Base-by-base conservation (phyloP, 2,888 invertebrate genomes). In the Phania funesta region DNA sequence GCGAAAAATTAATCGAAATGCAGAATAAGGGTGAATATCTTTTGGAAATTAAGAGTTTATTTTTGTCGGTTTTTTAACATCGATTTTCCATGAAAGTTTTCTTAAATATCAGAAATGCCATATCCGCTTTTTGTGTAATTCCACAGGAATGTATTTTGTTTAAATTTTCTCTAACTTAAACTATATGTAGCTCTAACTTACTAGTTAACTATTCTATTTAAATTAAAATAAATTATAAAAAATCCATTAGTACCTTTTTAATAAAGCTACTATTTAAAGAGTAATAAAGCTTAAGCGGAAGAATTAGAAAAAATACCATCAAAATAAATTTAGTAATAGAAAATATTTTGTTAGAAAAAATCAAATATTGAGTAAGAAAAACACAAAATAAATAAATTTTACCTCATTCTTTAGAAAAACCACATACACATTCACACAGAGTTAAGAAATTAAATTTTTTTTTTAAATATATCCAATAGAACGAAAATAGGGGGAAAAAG, bases 371-470 rank as follows among this genome's bases (percentile, higher is more conserved):
- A 32, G 41, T 22, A 29, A 50, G 3, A 6, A 67, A 70, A 35
- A 58, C 29, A 54, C 13, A 76, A 60, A 41, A 60, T 29, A 65
- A 71, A 67, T 65, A 75, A 77, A 68, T 64, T 68, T 83, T 83
- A 83, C 83, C 83, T 83, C 83, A 80, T 83, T 80, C 83, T 83
- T 80, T 54, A 80, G 74, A 76, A 80, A 74, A 77, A 60, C 81
- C 60, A 73, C 50, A 70, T 20, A 52, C 20, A 75, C 62, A 67
- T 58, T 60, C 32, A 58, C 20, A 68, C 44, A 75, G 67, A 80
- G 71, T 80, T 64, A 68, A 62, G 64, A 67, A 75, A 58, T 50
- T 62, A 54, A 11, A 58, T 35, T n/a, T 35, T 26, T 68, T 56
- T 64, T 56, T 68, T 35, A 22, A 48, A 79, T 32, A 80, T 46